Percentiles rank a stretch among this genome's conserved stretches.
Evolutionary conservation across 2,113 vertebrate genomes (phyloP).

Genomic region (Poicephalus meyeri): DNA sequence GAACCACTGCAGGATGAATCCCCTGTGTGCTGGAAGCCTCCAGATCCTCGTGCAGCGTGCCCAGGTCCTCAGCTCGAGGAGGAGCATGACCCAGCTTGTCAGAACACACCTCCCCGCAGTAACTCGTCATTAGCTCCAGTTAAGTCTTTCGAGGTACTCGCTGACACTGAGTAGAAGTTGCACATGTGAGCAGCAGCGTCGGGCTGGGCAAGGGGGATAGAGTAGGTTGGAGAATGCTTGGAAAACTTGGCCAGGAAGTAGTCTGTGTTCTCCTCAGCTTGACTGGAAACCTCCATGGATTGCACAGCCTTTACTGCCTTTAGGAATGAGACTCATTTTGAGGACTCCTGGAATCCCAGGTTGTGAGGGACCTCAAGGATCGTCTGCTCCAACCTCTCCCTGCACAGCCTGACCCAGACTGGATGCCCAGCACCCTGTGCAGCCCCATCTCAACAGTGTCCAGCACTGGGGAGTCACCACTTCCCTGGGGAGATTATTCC

Average conservation of each 20-base stretch:
- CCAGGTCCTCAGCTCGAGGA: background rate
- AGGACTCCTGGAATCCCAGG: background rate
- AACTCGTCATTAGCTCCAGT: background rate
- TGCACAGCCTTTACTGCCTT: background rate
- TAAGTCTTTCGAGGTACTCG: fast-evolving
- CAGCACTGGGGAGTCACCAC: background rate
- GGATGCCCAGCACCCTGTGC: background rate
- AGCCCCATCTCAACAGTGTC: background rate
- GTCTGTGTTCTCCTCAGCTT: fast-evolving
- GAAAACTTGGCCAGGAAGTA: background rate
- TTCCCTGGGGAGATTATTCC: background rate
- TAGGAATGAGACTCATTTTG: background rate
- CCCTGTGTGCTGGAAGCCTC: background rate
- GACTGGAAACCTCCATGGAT: background rate
- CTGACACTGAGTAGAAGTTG: fast-evolving
- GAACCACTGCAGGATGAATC: background rate
- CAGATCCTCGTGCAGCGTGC: background rate
- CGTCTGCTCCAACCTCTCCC: background rate
- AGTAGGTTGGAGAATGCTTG: background rate
- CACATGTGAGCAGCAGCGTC: fast-evolving
- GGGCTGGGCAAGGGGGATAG: background rate
- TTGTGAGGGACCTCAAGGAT: background rate
- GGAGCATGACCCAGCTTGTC: fast-evolving
- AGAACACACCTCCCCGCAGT: fast-evolving
- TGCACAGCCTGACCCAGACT: background rate